Percentiles rank a stretch among this genome's conserved stretches.
Conservation (phyloP, 2,888 invertebrate species). For the Glaucopsyche alexis region DNA sequence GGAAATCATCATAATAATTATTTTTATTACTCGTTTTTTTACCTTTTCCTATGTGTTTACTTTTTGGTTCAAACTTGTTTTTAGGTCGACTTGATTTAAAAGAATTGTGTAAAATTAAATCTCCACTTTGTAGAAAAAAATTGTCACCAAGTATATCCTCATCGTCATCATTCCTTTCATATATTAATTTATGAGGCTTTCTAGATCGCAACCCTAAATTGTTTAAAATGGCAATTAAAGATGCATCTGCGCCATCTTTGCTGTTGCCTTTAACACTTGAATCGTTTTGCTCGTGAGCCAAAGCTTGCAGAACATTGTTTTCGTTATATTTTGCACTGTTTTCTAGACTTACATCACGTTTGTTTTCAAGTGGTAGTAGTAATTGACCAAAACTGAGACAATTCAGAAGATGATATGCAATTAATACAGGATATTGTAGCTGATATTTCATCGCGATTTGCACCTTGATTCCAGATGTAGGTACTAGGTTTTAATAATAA, state of each 20-base stretch:
- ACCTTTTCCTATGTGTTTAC: background rate
- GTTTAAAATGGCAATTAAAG: background rate
- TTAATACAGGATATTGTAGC: background rate
- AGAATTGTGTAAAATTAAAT: background rate
- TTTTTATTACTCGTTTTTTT: background rate
- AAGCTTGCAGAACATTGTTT: background rate
- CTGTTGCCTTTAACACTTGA: background rate
- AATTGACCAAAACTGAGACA: background rate
- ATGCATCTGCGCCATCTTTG: background rate
- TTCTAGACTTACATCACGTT: background rate
- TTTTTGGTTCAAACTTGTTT: background rate
- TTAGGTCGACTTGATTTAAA: background rate
- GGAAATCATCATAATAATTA: background rate
- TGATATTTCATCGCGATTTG: background rate
- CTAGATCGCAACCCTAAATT: background rate
- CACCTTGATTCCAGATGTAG: background rate
- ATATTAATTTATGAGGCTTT: background rate
- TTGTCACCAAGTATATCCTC: background rate
- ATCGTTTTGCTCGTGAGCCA: background rate
- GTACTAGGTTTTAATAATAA: background rate
- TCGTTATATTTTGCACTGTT: background rate
- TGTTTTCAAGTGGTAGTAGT: background rate
- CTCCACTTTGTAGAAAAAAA: background rate
- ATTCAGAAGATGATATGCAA: background rate
- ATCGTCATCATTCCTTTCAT: background rate